Conservation (phyloP, 2,888 invertebrate species). For the Psococerastis gibbosa region DNA sequence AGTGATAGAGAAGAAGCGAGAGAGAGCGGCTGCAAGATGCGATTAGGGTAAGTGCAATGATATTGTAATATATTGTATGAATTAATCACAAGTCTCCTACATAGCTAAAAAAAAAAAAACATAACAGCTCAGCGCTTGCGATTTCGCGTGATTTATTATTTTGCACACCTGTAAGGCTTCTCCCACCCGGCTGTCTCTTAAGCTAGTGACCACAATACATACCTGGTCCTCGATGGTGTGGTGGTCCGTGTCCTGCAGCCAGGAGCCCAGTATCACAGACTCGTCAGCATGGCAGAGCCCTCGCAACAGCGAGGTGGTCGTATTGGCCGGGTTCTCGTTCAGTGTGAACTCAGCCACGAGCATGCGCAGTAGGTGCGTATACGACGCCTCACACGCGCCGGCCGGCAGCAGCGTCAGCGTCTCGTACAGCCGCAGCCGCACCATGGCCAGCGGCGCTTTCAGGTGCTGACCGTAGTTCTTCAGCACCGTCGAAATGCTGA, state of each 20-base stretch:
- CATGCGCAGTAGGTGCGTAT: conserved; percentile 74
- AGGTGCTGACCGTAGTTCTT: conserved; percentile 80
- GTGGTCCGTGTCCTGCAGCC: conserved; percentile 93
- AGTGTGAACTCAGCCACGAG: conserved; percentile 88
- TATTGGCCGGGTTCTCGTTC: conserved; percentile 83
- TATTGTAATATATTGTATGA: too few relatives aligned
- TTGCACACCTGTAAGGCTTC: too few relatives aligned
- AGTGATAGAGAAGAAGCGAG: too few relatives aligned
- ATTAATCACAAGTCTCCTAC: too few relatives aligned
- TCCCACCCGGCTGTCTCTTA: too few relatives aligned
- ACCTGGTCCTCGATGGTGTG: conserved; percentile 95
- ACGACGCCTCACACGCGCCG: conserved; percentile 54
- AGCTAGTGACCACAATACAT: too few relatives aligned
- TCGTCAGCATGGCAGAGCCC: conserved; percentile 76
- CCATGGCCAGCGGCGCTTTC: conserved; percentile 86
- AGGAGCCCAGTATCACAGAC: conserved; percentile 81
- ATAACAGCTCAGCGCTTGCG: too few relatives aligned
- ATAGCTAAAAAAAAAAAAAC: too few relatives aligned
- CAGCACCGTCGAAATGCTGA: conserved; percentile 61
- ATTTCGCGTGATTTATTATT: too few relatives aligned
- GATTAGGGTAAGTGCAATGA: too few relatives aligned
- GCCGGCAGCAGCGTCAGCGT: conserved; percentile 61
- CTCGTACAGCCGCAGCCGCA: conserved; percentile 81
- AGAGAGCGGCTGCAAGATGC: too few relatives aligned
- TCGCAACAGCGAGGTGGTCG: conserved; percentile 65